phyloP scores from a whole-genome alignment of 2,888 invertebrate genomes.

The Silvanus unidentatus region DNA sequence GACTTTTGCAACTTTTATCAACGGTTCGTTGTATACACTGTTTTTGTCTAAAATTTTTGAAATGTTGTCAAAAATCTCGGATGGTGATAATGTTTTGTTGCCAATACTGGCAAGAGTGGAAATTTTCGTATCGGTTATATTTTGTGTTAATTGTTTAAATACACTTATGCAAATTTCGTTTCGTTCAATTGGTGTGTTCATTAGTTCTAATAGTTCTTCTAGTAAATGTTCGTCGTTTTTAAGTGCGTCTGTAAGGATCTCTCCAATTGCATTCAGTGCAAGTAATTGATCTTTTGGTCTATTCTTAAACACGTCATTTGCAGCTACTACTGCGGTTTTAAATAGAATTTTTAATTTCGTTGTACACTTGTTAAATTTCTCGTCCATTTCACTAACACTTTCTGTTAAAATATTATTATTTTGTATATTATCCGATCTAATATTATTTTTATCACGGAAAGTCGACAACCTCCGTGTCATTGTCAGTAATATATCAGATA shows the following conservation, averaged over 20 bases:
- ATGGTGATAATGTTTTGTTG: slow-evolving; percentile 27
- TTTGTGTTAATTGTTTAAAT: slow-evolving; percentile 46
- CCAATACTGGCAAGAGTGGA: slow-evolving; percentile 50
- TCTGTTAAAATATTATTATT: slow-evolving; percentile 25
- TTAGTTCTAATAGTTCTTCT: slow-evolving; percentile 36
- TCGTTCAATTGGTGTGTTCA: slow-evolving; percentile 40
- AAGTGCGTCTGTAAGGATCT: slow-evolving; percentile 36
- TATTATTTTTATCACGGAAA: slow-evolving; percentile 41
- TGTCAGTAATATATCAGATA: slow-evolving; percentile 42
- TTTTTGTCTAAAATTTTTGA: slow-evolving; percentile 59
- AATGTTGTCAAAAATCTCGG: slow-evolving; percentile 59
- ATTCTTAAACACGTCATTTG: slow-evolving; percentile 43
- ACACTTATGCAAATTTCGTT: slow-evolving; percentile 39
- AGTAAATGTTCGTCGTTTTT: slow-evolving; percentile 33
- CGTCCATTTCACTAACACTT: slow-evolving; percentile 33
- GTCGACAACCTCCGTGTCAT: slow-evolving; percentile 40
- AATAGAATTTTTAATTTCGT: slow-evolving; percentile 39
- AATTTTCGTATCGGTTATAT: slow-evolving; percentile 55
- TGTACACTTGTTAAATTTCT: slow-evolving; percentile 34
- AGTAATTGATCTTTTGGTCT: slow-evolving; percentile 43
- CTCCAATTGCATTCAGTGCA: slow-evolving; percentile 39
- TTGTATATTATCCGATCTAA: slow-evolving; percentile 42
- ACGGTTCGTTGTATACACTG: slow-evolving; percentile 55
- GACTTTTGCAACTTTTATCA: slow-evolving; percentile 58
- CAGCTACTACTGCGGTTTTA: slow-evolving; percentile 42